phyloP scores from a whole-genome alignment of 2,888 invertebrate species.

The Pseudanteris insignis region DNA sequence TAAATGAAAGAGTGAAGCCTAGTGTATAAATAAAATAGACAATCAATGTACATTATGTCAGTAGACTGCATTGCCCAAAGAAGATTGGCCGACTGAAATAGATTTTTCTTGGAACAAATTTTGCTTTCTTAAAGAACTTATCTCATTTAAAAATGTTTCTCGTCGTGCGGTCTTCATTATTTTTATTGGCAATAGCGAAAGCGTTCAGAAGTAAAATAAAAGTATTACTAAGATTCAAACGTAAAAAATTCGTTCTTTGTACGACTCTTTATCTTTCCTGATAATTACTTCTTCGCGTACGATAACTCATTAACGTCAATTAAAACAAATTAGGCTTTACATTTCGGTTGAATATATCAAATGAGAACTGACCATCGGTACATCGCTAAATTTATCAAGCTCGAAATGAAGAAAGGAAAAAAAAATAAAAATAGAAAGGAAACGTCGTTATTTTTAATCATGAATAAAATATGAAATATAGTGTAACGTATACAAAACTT shows the following conservation, averaged over 20 bases:
- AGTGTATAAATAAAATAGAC: not conserved
- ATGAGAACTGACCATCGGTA: too few relatives aligned
- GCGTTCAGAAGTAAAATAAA: too few relatives aligned
- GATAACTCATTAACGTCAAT: too few relatives aligned
- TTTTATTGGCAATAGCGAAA: too few relatives aligned
- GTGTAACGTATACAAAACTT: not conserved
- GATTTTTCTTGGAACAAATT: constrained; percentile 14
- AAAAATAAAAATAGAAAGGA: not conserved
- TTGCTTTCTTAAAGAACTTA: constrained; percentile 1
- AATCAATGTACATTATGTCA: not conserved
- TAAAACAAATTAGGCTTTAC: too few relatives aligned
- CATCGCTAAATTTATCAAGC: too few relatives aligned
- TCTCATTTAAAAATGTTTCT: not conserved
- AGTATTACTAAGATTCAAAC: too few relatives aligned
- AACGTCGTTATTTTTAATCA: not conserved
- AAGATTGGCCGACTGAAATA: constrained; percentile 9
- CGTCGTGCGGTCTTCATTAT: not conserved
- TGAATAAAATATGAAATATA: not conserved
- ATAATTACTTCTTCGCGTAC: too few relatives aligned
- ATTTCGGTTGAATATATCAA: too few relatives aligned
- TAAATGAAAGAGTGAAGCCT: not conserved
- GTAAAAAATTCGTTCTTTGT: too few relatives aligned
- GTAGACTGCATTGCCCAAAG: not conserved
- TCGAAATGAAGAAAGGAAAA: not conserved
- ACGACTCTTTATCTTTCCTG: too few relatives aligned